phyloP scores from a whole-genome alignment of 1,140 invertebrate genomes.

The Meteorus sp. region DNA sequence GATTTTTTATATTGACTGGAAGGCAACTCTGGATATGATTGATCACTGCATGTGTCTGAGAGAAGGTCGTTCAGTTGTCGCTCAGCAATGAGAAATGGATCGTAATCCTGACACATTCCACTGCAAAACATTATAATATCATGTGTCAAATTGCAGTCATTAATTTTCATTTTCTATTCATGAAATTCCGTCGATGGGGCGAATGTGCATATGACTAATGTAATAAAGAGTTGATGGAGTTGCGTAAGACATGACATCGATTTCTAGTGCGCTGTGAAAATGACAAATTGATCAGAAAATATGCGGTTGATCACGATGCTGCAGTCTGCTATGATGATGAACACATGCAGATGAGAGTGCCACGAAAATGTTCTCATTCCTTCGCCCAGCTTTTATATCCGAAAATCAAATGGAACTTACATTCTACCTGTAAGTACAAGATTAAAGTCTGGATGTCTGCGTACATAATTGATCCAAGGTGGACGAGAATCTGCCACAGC shows the following conservation, averaged over 20 bases:
- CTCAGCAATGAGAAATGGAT: conserved; percentile 70
- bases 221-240: too few species aligned
- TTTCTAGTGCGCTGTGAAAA: too few species aligned
- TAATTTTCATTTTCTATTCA: too few species aligned
- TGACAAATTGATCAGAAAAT: too few species aligned
- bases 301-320: background rate
- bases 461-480: conserved; percentile 48
- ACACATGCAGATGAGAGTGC: background rate
- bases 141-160: background rate
- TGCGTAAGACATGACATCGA: too few species aligned
- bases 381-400: too few species aligned
- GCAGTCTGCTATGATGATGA: background rate
- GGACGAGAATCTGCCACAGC: conserved; percentile 39
- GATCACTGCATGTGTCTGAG: conserved; percentile 50
- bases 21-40: conserved; percentile 36
- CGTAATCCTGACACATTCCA: conserved; percentile 59
- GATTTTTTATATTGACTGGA: conserved; percentile 25
- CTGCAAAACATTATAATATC: conserved; percentile 42
- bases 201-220: too few species aligned
- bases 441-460: conserved; percentile 53
- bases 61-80: conserved; percentile 71
- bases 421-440: conserved; percentile 53
- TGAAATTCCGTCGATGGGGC: too few species aligned
- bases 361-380: background rate
- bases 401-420: too few species aligned